phyloP scores from a whole-genome alignment of 1,140 invertebrate species.

The Babylonia areolata region DNA sequence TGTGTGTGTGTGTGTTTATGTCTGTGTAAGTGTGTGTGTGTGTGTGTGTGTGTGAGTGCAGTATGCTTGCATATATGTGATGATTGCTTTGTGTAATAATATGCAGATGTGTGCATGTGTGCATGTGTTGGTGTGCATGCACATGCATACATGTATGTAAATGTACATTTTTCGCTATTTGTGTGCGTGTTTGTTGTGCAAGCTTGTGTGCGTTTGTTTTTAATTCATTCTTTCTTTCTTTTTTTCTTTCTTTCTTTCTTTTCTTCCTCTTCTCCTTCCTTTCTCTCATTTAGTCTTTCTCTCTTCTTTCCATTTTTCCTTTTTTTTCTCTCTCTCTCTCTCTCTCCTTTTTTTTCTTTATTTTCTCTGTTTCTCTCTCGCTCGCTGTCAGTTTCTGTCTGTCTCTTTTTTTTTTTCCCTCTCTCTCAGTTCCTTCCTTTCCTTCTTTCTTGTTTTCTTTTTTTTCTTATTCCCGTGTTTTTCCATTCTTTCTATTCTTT shows the following conservation, averaged over 20 bases:
- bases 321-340: too few species aligned
- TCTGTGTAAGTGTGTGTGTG: background rate
- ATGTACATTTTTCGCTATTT: background rate
- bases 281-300: too few species aligned
- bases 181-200: too few species aligned
- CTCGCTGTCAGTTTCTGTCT: too few species aligned
- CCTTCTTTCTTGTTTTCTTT: too few species aligned
- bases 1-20: slow-evolving; percentile 36
- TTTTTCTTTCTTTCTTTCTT: background rate
- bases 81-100: too few species aligned
- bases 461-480: background rate
- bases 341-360: too few species aligned
- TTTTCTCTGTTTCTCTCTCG: too few species aligned
- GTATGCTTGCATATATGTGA: background rate
- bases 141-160: slow-evolving; percentile 24
- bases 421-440: too few species aligned
- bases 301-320: too few species aligned
- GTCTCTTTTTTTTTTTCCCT: background rate
- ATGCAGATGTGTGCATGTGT: slow-evolving; percentile 22
- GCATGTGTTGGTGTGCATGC: slow-evolving; percentile 33
- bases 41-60: background rate
- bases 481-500: background rate
- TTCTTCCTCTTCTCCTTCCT: too few species aligned
- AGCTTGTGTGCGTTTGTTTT: slow-evolving; percentile 1
- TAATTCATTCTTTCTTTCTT: slow-evolving; percentile 27